Evolutionary conservation across 1,140 invertebrate genomes (phyloP), one percentile per base, ranked within the genome.

Genomic region (Solen grandis): DNA sequence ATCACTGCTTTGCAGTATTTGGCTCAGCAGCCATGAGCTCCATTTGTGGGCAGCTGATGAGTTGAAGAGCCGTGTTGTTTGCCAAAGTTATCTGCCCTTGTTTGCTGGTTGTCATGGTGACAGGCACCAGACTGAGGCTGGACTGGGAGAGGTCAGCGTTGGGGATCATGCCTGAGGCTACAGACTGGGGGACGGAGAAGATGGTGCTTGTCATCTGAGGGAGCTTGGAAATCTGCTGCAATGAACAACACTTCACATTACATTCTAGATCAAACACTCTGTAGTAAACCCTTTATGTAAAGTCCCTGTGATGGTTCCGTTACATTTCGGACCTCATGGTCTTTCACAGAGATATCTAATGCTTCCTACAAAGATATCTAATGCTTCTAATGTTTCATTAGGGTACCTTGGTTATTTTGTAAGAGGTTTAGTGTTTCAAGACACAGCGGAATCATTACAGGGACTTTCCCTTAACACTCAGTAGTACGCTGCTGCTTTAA

Each of bases 31-130:
- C 55, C 77, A 80, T 80, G 29, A 70, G 41, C 27, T 72, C 66
- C 52, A 65, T 69, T 52, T 80, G 68, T 13, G 66, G 68, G 57
- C 75, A 78, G 31, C 63, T 54, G 66, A 78, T 78, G 63, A 78
- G 65, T 38, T 78, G 75, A 14, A 78, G 52, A 22, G 75, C 66
- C 10, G 75, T 62, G 46, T 54, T 78, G 65, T 62, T 78, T 27
- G 75, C 55, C 19, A 78, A 54, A 69, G 63, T 69, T 54, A 78
- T 68, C 36, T 68, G 65, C 50, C 75, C 75, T 31, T 78, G 75
- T 60, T 78, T 80, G 25, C 59, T 72, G 41, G 55, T 80, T 69
- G 76, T 79, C 52, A 79, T 66, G 41, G 66, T 72, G 22, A 80
- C 60, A 19, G 66, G 75, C 31, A 78, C 75, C 63, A 78, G 75